A percentile compares a stretch with the other conserved stretches of the same genome.
These are phyloP conservation scores for Varecia variegata DNA, from an alignment of 2,797 vertebrate genomes.

Conservation along the genomic window DNA sequence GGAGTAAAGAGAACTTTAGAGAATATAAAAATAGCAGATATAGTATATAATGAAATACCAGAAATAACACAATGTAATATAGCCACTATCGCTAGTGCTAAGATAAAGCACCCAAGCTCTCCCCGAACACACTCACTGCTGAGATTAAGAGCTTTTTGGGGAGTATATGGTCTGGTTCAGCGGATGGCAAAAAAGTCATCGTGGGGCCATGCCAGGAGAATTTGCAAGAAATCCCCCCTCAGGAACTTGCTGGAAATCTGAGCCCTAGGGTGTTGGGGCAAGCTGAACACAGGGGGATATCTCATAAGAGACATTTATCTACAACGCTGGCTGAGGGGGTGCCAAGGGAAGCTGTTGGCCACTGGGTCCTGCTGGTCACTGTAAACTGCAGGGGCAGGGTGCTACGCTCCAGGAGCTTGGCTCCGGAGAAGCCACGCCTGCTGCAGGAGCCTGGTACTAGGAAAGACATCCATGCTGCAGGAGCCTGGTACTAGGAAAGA, in stretches of 20 bases:
- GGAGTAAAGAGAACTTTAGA: neutral
- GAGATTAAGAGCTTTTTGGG: neutral
- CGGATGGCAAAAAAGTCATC: neutral
- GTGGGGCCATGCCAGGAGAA: neutral
- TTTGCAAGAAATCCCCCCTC: neutral
- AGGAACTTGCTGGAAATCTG: neutral
- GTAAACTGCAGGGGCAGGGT: fast-evolving
- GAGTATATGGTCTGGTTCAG: neutral
- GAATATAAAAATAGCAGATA: neutral
- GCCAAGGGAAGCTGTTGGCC: too few species aligned
- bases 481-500: too few species aligned
- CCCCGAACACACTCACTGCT: neutral
- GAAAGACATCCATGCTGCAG: neutral
- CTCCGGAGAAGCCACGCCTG: fast-evolving
- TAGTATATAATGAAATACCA: neutral
- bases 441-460: neutral
- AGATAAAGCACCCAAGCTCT: neutral
- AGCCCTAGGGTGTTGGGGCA: neutral
- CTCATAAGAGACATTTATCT: neutral
- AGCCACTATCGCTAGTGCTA: neutral
- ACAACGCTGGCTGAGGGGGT: fast-evolving
- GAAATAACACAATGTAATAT: neutral
- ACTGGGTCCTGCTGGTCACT: neutral
- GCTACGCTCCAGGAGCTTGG: fast-evolving
- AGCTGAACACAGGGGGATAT: neutral